A percentile compares a stretch with the other conserved stretches of the same genome.
These are phyloP conservation scores for Dusona sp. DNA, from an alignment of 2,888 invertebrate species.

Conservation along the genomic window DNA sequence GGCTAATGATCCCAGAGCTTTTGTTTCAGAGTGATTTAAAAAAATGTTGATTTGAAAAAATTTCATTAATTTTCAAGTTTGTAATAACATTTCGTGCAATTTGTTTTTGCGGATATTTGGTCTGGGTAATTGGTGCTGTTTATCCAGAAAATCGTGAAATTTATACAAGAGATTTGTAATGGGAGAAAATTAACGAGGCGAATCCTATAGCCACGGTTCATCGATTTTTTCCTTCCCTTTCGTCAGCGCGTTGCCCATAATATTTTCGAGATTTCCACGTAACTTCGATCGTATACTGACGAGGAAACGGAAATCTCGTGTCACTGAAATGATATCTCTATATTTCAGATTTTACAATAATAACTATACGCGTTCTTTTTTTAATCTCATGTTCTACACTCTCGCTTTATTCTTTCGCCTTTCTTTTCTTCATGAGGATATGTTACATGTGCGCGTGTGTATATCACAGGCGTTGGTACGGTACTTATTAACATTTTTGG, in stretches of 20 bases:
- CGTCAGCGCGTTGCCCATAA: background rate
- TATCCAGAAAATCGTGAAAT: background rate
- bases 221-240: background rate
- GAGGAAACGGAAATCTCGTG: constrained; percentile 62
- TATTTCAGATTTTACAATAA: constrained; percentile 37
- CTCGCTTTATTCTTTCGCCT: constrained; percentile 55
- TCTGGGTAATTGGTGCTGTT: background rate
- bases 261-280: constrained; percentile 2
- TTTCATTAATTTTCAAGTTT: background rate
- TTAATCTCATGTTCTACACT: constrained; percentile 22
- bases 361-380: background rate
- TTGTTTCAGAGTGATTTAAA: no score
- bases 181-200: constrained; percentile 7
- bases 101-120: background rate
- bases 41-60: background rate
- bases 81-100: background rate
- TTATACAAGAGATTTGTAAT: background rate
- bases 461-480: constrained; percentile 25
- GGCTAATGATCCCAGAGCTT: no score
- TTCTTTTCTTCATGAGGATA: constrained; percentile 49
- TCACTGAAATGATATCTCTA: constrained; percentile 41
- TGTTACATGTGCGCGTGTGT: constrained; percentile 20
- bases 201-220: background rate
- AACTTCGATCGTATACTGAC: background rate
- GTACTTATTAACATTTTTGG: constrained; percentile 62